These are phyloP conservation scores for Leuciscus idus DNA, from an alignment of 2,113 vertebrate genomes.

Conservation along the genomic window DNA sequence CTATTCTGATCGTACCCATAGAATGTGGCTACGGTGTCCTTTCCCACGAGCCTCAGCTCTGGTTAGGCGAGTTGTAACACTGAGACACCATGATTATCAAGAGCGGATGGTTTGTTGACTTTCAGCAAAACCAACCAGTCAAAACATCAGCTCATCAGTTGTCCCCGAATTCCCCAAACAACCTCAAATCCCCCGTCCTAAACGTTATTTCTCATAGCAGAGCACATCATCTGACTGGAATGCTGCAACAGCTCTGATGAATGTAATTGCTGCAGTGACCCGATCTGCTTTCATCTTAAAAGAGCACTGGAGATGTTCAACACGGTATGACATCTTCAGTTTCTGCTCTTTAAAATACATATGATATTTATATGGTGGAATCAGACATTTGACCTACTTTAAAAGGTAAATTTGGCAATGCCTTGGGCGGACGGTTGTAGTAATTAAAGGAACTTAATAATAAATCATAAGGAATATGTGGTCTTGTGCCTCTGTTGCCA, in stretches of 20 bases:
- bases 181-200: neutral
- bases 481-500: conserved; percentile 5
- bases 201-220: neutral
- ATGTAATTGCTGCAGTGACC: neutral
- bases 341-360: neutral
- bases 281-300: conserved; percentile 17
- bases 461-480: neutral
- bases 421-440: neutral
- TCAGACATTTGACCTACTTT: conserved; percentile 9
- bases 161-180: neutral
- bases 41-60: neutral
- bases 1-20: neutral
- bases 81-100: conserved; percentile 14
- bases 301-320: neutral
- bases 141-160: conserved; percentile 19
- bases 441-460: neutral
- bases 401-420: neutral
- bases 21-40: neutral
- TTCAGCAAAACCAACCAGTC: conserved; percentile 3
- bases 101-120: conserved; percentile 10
- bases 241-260: conserved; percentile 21
- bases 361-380: conserved; percentile 13
- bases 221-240: conserved; percentile 22
- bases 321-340: neutral
- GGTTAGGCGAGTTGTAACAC: neutral